phyloP scores from a whole-genome alignment of 2,113 vertebrate genomes.

The Callochromis pleurospilus region DNA sequence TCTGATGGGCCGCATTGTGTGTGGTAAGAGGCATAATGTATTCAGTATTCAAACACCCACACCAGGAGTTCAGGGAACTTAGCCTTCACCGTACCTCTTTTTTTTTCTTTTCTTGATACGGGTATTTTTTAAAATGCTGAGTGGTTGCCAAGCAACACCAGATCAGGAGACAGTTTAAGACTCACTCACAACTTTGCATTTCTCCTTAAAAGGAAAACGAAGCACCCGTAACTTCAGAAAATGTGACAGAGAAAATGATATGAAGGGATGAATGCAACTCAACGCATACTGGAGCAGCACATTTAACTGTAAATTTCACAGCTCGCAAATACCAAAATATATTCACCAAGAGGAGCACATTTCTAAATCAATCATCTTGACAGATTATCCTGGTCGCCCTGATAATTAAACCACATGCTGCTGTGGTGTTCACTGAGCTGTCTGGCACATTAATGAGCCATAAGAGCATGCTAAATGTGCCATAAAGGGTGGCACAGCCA shows the following conservation, averaged over 20 bases:
- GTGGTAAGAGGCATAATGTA: slow-evolving; percentile 10
- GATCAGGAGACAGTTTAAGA: slow-evolving; percentile 16
- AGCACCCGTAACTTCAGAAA: background rate
- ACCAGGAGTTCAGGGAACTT: slow-evolving; percentile 42
- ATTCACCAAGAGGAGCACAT: background rate
- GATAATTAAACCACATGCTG: slow-evolving; percentile 37
- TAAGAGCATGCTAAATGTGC: slow-evolving; percentile 42
- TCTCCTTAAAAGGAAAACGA: background rate
- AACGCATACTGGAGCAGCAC: background rate
- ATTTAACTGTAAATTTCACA: background rate
- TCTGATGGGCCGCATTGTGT: background rate
- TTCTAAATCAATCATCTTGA: slow-evolving; percentile 37
- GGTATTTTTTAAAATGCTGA: slow-evolving; percentile 31
- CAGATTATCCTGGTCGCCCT: slow-evolving; percentile 3
- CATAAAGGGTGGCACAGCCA: slow-evolving; percentile 22
- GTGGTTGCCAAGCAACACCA: slow-evolving; percentile 59
- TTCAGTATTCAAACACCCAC: slow-evolving; percentile 47
- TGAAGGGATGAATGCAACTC: background rate
- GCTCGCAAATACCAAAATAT: background rate
- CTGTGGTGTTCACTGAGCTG: slow-evolving; percentile 19
- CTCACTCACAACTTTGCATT: slow-evolving; percentile 22
- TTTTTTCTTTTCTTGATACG: slow-evolving; percentile 27
- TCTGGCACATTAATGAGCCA: slow-evolving; percentile 37
- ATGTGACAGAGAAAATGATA: background rate
- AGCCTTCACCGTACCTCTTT: slow-evolving; percentile 28